Percentiles rank a stretch among this genome's conserved stretches.
These are phyloP conservation scores for Drosophila sp. DNA, from an alignment of 1,140 invertebrate genomes.

Conservation along the genomic window DNA sequence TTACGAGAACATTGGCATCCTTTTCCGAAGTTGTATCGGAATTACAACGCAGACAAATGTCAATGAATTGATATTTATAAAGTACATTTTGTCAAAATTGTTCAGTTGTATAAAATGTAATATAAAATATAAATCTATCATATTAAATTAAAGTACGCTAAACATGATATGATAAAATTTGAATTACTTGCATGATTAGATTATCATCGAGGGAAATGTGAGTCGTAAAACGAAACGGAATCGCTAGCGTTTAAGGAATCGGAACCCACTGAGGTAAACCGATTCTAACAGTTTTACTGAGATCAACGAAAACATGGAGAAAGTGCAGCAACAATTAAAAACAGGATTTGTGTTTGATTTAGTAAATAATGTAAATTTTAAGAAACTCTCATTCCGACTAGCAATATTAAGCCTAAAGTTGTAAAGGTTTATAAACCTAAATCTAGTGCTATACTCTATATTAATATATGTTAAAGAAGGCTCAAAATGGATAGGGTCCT, in stretches of 20 bases:
- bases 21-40: slow-evolving; percentile 2
- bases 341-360: slow-evolving; percentile 20
- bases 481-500: slow-evolving; percentile 37
- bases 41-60: background rate
- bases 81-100: background rate
- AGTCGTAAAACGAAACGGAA: slow-evolving; percentile 83
- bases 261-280: slow-evolving; percentile 83
- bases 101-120: background rate
- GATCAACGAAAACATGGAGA: slow-evolving; percentile 1
- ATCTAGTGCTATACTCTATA: slow-evolving; percentile 25
- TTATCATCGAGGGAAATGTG: slow-evolving; percentile 84
- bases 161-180: slow-evolving; percentile 21
- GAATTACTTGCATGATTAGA: slow-evolving; percentile 51
- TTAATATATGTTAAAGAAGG: slow-evolving; percentile 11
- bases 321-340: slow-evolving; percentile 9
- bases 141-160: background rate
- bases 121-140: no score
- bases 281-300: slow-evolving; percentile 65
- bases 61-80: background rate
- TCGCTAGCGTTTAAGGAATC: slow-evolving; percentile 85
- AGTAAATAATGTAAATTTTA: slow-evolving; percentile 28
- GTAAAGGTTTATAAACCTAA: slow-evolving; percentile 12
- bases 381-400: slow-evolving; percentile 29
- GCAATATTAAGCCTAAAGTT: slow-evolving; percentile 19
- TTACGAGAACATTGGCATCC: background rate